Base-by-base conservation (phyloP, 1,140 invertebrate genomes). In the Chionoecetes opilio region DNA sequence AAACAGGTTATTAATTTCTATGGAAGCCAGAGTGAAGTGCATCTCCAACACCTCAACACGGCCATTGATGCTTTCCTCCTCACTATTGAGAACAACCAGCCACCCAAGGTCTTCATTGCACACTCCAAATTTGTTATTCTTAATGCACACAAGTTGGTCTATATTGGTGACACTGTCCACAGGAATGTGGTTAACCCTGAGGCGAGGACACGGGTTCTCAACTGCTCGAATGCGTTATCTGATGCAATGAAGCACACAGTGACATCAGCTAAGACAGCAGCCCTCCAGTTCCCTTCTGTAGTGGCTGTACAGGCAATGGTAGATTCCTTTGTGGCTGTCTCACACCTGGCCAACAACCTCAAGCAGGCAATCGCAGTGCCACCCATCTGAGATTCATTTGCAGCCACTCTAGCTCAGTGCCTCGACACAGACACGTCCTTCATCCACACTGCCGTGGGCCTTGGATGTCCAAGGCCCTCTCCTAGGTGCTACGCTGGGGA, bases 101-200 rank as follows among this genome's bases (percentile, higher is more conserved):
- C 99, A 14, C 99, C 99, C 0, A 99, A 99, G 97, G 98, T 99
- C 92, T 99, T 99, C 97, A 98, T 99, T 29, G 98, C 98, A 35
- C 98, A 99, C 97, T 98, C 98, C 21, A 99, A 99, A 97, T 99
- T 99, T 97, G 99, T 99, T 2, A 98, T 99, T 31, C 97, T 99
- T 6, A 98, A 98, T 96, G 99, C 99, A 32, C 99, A 99, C 97
- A 98, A 99, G 97, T 97, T 99, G 96, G 98, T 99, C 9, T 98
- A 99, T 96, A 99, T 99, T 95, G 99, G 99, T 17, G 99, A 99
- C 97, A 99, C 98, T 8, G 98, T 99, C 53, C 98, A 98, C 97
- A 97, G 98, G 96, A 98, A 98, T 97, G 97, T 99, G 26, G 97
- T 93, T 9, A 97, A 98, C 96, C 97, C 98, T 85, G 98, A 98